Percentiles rank a stretch among this genome's conserved stretches.
These are phyloP conservation scores for Antrozous pallidus DNA, from an alignment of 2,797 vertebrate genomes.

Conservation along the genomic window DNA sequence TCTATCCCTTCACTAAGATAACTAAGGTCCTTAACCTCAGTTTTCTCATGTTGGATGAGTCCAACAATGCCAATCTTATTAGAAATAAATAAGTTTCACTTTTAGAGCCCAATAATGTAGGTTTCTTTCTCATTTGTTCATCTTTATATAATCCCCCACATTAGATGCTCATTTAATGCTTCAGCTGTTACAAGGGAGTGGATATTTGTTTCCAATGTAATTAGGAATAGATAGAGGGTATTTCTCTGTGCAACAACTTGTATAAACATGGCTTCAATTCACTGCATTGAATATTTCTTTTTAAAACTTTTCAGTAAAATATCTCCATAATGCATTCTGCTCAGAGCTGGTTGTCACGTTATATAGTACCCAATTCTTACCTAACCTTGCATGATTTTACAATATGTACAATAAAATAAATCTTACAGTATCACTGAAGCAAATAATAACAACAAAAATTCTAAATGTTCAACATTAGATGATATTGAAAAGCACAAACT, in stretches of 20 bases:
- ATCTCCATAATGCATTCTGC: background rate
- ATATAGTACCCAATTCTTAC: background rate
- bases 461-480: background rate
- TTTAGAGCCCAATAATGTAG: background rate
- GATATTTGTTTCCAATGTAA: background rate
- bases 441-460: background rate
- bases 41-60: slow-evolving; percentile 6
- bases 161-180: background rate
- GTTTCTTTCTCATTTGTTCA: background rate
- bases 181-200: background rate
- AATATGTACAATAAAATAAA: background rate
- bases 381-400: background rate
- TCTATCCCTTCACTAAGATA: background rate
- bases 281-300: slow-evolving; percentile 23
- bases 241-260: background rate
- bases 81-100: background rate
- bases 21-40: background rate
- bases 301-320: background rate
- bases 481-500: background rate
- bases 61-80: background rate
- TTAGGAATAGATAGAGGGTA: background rate
- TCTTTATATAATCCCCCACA: background rate
- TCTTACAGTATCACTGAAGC: background rate
- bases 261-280: background rate
- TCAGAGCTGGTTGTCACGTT: background rate